A percentile compares a stretch with the other conserved stretches of the same genome.
These are phyloP conservation scores for Eueides isabella DNA, from an alignment of 1,140 invertebrate genomes.

Conservation along the genomic window DNA sequence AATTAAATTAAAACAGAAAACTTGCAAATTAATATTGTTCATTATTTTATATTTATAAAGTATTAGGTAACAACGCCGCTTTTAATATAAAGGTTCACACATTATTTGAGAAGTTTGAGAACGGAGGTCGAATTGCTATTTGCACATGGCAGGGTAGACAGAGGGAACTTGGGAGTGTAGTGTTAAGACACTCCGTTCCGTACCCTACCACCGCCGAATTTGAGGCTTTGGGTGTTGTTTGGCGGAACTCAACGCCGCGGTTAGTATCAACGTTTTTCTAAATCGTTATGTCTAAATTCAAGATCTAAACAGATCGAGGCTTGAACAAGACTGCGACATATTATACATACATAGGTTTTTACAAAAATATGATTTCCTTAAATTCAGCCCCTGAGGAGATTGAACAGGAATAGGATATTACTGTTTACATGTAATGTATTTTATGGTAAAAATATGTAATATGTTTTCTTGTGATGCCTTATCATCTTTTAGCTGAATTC, in stretches of 20 bases:
- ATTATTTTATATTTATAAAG: conserved; percentile 4
- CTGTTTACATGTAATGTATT: not conserved
- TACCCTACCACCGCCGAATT: too few species aligned
- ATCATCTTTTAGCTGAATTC: too few species aligned
- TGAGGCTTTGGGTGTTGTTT: too few species aligned
- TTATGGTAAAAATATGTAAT: not conserved
- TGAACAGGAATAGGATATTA: not conserved
- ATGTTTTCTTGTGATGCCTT: too few species aligned
- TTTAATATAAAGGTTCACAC: conserved; percentile 1
- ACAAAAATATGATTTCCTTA: not conserved
- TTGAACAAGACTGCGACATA: too few species aligned
- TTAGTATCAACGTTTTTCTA: not conserved
- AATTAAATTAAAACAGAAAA: conserved; percentile 13
- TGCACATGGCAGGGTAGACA: too few species aligned
- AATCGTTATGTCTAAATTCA: not conserved
- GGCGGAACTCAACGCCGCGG: too few species aligned
- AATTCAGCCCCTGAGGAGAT: not conserved
- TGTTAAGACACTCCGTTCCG: too few species aligned
- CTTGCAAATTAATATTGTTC: conserved; percentile 15
- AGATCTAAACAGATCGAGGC: too few species aligned
- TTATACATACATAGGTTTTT: not conserved
- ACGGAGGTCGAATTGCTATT: not conserved
- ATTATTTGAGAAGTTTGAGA: conserved; percentile 5
- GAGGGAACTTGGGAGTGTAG: too few species aligned
- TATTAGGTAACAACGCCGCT: not conserved